A percentile compares a stretch with the other conserved stretches of the same genome.
phyloP scores from a whole-genome alignment of 2,113 vertebrate genomes.

The Platysternon megacephalum region DNA sequence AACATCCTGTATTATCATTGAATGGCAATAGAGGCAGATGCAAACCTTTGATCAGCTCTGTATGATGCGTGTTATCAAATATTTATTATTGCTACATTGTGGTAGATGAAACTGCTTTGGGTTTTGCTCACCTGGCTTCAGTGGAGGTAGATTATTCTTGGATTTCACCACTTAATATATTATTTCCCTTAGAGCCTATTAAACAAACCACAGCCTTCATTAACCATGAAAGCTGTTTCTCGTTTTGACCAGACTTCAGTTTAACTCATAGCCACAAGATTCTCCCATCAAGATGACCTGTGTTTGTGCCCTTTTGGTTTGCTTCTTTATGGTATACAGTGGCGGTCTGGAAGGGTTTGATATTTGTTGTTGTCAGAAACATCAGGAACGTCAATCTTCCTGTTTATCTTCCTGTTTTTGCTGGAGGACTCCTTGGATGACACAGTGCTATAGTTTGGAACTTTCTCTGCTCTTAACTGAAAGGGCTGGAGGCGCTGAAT shows the following conservation, averaged over 20 bases:
- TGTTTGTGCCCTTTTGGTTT: background rate
- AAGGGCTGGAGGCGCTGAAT: rapidly evolving
- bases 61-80: too few species aligned
- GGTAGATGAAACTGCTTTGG: background rate
- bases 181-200: background rate
- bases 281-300: background rate
- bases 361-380: background rate
- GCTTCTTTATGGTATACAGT: background rate
- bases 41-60: background rate
- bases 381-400: background rate
- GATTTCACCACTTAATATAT: background rate
- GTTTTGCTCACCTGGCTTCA: background rate
- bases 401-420: background rate
- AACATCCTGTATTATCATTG: background rate
- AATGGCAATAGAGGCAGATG: background rate
- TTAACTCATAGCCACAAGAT: background rate
- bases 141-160: background rate
- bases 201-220: background rate
- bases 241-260: background rate
- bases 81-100: background rate
- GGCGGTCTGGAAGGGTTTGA: background rate
- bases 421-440: background rate
- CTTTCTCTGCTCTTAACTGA: background rate
- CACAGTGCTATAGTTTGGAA: rapidly evolving
- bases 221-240: background rate